Evolutionary conservation across 1,140 invertebrate genomes (phyloP), one percentile per base, ranked within the genome.

Genomic region (Trichomalopsis sarcophagae): DNA sequence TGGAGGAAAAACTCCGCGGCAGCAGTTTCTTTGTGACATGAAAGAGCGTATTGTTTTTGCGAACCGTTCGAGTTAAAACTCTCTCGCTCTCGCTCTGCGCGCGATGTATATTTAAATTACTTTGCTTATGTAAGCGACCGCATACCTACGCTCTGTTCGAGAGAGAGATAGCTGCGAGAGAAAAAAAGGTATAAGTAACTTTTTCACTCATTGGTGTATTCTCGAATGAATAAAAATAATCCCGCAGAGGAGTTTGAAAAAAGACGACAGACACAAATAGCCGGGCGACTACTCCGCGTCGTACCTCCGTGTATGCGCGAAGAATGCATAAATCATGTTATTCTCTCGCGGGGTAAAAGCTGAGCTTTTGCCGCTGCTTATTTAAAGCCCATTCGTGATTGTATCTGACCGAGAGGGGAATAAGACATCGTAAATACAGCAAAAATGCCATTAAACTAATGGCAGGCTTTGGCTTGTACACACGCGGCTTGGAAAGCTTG

Each of bases 331-430:
- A 82, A 82, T 74, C 69, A 82, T 23, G 80, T 5, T 82, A 82
- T 33, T 74, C 69, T 1, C 17, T 17, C 44, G 21, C 4, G 36
- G 17, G 7, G 55, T 62, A 44, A 75, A 75, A 75, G 73, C 30
- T 40, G 17, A 75, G 73, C 73, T 75, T 71, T 30, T 7, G 68
- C 68, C 10, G 68, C 0, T 6, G 17, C 69, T 82, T 82, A 82
- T 82, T 74, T 82, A 74, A 74, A 82, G 68, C 66, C 68, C 50
- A 73, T 81, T 81, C 79, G 79, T 81, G 62, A 81, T 81, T 81
- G 79, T 40, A 50, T 69, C 66, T 80, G 69, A 80, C 78, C 11
- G 21, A 2, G 30, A 68, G 10, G 36, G 33, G 27, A 80, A 80
- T 69, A 69, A 80, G 66, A 69, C 36, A 75, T 75, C 47, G 66